A percentile compares a stretch with the other conserved stretches of the same genome.
phyloP scores from a whole-genome alignment of 2,113 vertebrate species.

The Leptobrachium ailaonicum region DNA sequence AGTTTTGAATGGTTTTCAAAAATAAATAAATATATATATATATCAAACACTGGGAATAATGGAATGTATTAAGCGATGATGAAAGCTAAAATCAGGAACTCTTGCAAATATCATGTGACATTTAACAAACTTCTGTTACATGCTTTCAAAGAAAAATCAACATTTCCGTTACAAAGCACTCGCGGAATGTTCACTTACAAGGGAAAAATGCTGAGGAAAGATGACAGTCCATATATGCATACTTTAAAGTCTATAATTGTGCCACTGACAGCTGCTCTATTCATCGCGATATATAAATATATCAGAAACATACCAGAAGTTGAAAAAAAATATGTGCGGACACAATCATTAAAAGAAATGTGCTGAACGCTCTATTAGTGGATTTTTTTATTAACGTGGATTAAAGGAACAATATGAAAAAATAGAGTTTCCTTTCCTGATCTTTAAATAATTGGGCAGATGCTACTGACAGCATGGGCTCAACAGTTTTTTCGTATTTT shows the following conservation, averaged over 20 bases:
- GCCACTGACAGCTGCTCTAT: background rate
- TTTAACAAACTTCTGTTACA: slow-evolving; percentile 30
- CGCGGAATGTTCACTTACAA: slow-evolving; percentile 23
- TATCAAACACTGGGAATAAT: slow-evolving; percentile 19
- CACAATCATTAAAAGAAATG: too few species aligned
- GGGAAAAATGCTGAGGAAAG: background rate
- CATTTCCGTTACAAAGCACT: slow-evolving; percentile 15
- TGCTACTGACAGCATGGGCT: too few species aligned
- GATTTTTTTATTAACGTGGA: too few species aligned
- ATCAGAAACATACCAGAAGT: too few species aligned
- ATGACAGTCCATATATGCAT: background rate
- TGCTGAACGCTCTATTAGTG: too few species aligned
- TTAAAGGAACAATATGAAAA: too few species aligned
- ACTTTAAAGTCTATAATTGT: background rate
- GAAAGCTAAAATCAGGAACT: slow-evolving; percentile 28
- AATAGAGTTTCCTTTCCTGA: too few species aligned
- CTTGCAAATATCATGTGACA: slow-evolving; percentile 32
- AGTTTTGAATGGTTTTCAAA: slow-evolving; percentile 11
- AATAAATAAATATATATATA: background rate
- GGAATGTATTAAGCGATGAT: slow-evolving; percentile 37
- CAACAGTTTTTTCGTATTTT: too few species aligned
- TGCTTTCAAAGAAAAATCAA: slow-evolving; percentile 21
- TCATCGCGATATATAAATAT: background rate
- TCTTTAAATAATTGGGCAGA: too few species aligned
- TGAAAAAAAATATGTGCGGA: too few species aligned